Evolutionary conservation across 2,797 vertebrate species (phyloP).

Genomic region (Carapus acus): DNA sequence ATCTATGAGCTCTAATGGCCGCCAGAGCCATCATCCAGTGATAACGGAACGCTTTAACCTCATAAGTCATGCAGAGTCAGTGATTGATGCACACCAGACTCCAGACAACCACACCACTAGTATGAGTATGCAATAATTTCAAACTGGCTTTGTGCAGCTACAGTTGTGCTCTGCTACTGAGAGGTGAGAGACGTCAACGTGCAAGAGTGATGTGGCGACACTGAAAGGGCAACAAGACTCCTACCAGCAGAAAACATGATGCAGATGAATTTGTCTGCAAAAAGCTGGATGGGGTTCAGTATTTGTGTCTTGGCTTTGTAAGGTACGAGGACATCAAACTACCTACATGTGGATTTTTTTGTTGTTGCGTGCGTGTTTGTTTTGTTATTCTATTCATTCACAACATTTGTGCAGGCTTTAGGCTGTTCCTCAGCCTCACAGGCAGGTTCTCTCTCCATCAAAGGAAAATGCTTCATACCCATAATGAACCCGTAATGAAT

Average conservation of each 20-base stretch:
- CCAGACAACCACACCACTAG: constrained; percentile 39
- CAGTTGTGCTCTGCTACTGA: constrained; percentile 32
- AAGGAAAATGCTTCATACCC: too few relatives aligned
- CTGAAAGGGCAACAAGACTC: background rate
- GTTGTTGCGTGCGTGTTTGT: constrained; percentile 11
- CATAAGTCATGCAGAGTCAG: constrained; percentile 23
- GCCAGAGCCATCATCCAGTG: constrained; percentile 32
- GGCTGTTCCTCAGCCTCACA: background rate
- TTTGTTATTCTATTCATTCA: constrained; percentile 2
- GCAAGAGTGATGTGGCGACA: constrained; percentile 21
- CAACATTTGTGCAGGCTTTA: constrained; percentile 5
- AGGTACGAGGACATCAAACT: too few relatives aligned
- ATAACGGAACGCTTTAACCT: constrained; percentile 39
- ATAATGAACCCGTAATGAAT: background rate
- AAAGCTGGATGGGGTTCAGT: too few relatives aligned
- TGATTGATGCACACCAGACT: constrained; percentile 26
- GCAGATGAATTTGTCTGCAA: constrained; percentile 15
- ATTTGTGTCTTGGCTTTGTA: too few relatives aligned
- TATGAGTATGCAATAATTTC: too few relatives aligned
- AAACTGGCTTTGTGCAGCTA: constrained; percentile 36
- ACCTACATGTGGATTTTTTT: constrained; percentile 4
- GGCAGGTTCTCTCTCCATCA: too few relatives aligned
- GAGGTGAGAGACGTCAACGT: constrained; percentile 31
- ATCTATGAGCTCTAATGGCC: constrained; percentile 47
- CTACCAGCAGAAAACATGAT: constrained; percentile 12